Base-by-base conservation (phyloP, 2,797 vertebrate genomes). In the Intellagama lesueurii region DNA sequence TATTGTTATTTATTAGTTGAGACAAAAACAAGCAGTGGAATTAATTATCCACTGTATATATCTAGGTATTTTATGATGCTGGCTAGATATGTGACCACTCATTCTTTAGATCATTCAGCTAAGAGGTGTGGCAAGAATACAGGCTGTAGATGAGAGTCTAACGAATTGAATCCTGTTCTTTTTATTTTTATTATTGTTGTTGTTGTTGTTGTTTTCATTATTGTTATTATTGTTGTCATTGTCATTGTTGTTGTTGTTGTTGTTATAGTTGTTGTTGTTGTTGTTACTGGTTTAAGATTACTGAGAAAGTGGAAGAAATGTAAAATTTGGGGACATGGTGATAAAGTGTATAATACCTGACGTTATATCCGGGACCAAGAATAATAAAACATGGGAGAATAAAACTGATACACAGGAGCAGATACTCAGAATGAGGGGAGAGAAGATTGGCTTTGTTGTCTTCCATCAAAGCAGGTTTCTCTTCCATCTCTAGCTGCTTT, bases 361-460 rank as follows among this genome's bases (percentile, higher is more conserved):
- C 64, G 77, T 91, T 5, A 85, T 89, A 91, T 40, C 91, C 91
- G 89, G 93, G 88, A 47, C 91, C 30, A 24, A 92, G 93, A 94
- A 93, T 75, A 90, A 64, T 78, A 91, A 78, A 93, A 91, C 91
- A 93, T 85, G 93, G 89, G 93, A 91, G 94, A 96, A 96, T 96
- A 93, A 95, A 96, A 95, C 88, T 93, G 93, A 94, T 94, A 96
- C 90, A 89, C 92, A 90, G 90, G 91, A 95, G 90, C 91, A 92
- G 76, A 91, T 90, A 87, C 92, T 95, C 91, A 92, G 92, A 93
- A 94, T 94, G 91, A 93, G 94, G 95, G 52, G 52, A 56, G 52
- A 56, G 52, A 92, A 93, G 35, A 4, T 72, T 4, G 0, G 49
- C 93, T 95, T 87, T 82, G 69, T 87, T 90, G 28, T 69, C 90